Percentiles rank a stretch among this genome's conserved stretches.
phyloP scores from a whole-genome alignment of 2,888 invertebrate genomes.

The Ptilodon capucinus region DNA sequence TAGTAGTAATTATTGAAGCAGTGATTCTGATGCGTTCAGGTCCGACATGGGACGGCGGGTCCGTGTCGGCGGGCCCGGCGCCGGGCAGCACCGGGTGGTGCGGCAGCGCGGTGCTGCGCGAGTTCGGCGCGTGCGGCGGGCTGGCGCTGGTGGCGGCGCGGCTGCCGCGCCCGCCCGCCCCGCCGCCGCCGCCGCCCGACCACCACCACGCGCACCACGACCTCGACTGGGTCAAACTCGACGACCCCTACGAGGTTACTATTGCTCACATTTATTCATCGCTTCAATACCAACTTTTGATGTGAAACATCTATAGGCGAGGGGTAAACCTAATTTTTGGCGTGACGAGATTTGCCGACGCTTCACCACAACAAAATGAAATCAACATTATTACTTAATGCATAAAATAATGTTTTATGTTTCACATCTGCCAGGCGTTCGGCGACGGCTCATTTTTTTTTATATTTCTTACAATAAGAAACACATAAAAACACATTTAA shows the following conservation, averaged over 20 bases:
- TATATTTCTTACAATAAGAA: too few species aligned
- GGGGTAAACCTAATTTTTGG: too few species aligned
- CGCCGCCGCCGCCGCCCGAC: conserved; percentile 82
- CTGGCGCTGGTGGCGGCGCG: conserved; percentile 94
- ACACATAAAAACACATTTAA: too few species aligned
- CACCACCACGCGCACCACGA: conserved; percentile 77
- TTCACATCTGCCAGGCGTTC: too few species aligned
- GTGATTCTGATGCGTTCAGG: conserved; percentile 33
- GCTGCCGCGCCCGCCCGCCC: conserved; percentile 93
- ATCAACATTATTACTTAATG: too few species aligned
- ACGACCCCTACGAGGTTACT: conserved; percentile 80
- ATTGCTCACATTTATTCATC: not conserved
- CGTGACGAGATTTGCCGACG: too few species aligned
- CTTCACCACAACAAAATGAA: too few species aligned
- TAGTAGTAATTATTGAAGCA: too few species aligned
- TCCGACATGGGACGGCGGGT: conserved; percentile 43
- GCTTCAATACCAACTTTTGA: not conserved
- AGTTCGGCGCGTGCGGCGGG: conserved; percentile 94
- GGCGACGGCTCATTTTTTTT: too few species aligned
- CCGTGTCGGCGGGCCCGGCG: not conserved
- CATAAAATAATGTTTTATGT: too few species aligned
- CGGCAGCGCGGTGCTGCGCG: conserved; percentile 84
- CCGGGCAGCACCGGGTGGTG: conserved; percentile 8
- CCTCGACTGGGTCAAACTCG: conserved; percentile 87
- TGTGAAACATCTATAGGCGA: too few species aligned